Evolutionary conservation across 2,113 vertebrate species (phyloP), one percentile per base, ranked within the genome.

Genomic region (Pollimyrus isidori): DNA sequence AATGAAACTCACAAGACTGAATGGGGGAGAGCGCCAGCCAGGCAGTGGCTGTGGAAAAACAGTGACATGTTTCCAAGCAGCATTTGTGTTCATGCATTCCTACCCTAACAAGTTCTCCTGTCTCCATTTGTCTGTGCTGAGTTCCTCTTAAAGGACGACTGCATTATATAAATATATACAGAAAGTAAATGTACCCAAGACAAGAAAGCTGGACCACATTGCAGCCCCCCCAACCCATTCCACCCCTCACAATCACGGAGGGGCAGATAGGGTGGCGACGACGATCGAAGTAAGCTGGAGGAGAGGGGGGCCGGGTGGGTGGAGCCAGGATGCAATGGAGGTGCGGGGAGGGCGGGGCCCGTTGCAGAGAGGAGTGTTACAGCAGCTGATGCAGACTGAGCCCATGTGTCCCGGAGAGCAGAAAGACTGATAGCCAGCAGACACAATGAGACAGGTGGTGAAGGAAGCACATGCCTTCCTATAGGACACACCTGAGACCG

Each of bases 361-460:
- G 2, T 94, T 94, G 88, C 93, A 94, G 45, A 94, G 91, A 0
- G 92, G 92, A 0, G 91, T 93, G 90, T 92, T 92, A 19, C 93
- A 94, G 90, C 93, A 94, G 89, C 90, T 93, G 90, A 94, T 94
- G 88, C 93, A 94, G 52, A 94, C 93, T 2, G 93, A 94, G 17
- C 93, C 93, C 30, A 92, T 52, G 1, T 76, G 91, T 19, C 93
- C 93, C 0, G 93, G 93, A 15, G 90, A 91, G 42, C 93, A 94
- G 91, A 94, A 94, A 48, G 90, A 91, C 88, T 94, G 93, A 65
- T 94, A 94, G 1, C 93, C 93, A 0, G 92, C 92, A 4, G 92
- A 91, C 35, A 91, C 89, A 7, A 94, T 93, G 89, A 94, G 91
- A 53, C 93, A 94, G 42, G 93, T 92, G 53, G 92, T 90, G 91